Base-by-base conservation (phyloP, 1,140 invertebrate genomes). In the Globodera ellingtonae region DNA sequence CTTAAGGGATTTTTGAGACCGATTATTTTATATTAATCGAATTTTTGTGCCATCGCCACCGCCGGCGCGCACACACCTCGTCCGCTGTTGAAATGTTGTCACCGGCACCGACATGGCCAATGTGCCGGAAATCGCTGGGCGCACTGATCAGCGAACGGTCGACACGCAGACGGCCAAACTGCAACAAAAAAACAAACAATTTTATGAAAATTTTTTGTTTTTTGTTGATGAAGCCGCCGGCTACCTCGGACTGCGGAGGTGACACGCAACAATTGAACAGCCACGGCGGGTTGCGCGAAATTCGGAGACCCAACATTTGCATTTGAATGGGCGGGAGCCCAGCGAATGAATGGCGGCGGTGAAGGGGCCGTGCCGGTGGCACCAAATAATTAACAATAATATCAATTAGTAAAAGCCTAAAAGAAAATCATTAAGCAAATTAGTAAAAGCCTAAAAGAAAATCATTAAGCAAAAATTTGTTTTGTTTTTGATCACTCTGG, bases 121-220 rank as follows among this genome's bases (percentile, higher is more conserved):
- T 95, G 88, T 96, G 95, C 81, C 94, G 93, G 89, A 96, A 96
- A 90, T 96, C 94, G 79, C 94, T 95, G 7, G 95, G 95, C 76
- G 93, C 92, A 73, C 95, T 94, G 86, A 96, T 96, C 94, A 95
- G 95, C 65, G 94, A 94, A 52, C 94, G 92, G 90, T 96, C 95
- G 91, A 96, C 95, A 90, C 93, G 93, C 83, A 93, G 89, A 83
- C 93, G 91, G 78, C 92, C 91, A 79, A 91, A 91, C 83, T 92
- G 91, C 66, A 85, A 81, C 44, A 66, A 81, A 52, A 18, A 21
- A 6, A 24, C 24, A 62, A 15, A n/a, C 18, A 62, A 62, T 18
- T 62, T 62, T 62, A 18, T n/a, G 10, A 62, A 59, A 18, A 18
- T n/a, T 4, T 18, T 62, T 62, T 15, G n/a, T 62, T n/a, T 62